Evolutionary conservation across 2,113 vertebrate genomes (phyloP).

Genomic region (Rhabdomys dilectus): DNA sequence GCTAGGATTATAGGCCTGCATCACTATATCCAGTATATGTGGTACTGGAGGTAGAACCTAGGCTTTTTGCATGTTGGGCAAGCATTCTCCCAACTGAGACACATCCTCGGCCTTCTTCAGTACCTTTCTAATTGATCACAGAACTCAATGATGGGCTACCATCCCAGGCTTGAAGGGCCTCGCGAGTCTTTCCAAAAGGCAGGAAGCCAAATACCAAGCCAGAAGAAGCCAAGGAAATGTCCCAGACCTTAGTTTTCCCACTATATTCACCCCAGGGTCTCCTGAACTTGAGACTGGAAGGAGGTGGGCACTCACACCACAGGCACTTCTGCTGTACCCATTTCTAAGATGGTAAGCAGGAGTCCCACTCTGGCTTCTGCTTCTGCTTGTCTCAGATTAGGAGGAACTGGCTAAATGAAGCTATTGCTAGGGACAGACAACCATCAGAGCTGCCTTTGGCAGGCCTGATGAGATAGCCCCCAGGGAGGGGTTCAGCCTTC

Average conservation of each 20-base stretch:
- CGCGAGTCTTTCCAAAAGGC: background rate
- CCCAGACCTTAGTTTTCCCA: background rate
- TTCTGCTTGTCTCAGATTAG: background rate
- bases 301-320: background rate
- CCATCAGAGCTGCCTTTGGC: background rate
- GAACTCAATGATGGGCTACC: background rate
- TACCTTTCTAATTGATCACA: background rate
- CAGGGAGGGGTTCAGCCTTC: background rate
- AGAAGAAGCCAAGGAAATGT: background rate
- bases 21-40: too few species aligned
- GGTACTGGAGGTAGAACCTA: background rate
- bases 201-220: background rate
- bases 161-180: accelerated
- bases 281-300: background rate
- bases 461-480: background rate
- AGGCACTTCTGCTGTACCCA: background rate
- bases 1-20: background rate
- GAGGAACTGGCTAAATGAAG: background rate
- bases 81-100: background rate
- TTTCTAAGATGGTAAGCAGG: background rate
- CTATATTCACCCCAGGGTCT: background rate
- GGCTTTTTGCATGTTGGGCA: too few species aligned
- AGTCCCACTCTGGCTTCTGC: background rate
- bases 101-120: background rate
- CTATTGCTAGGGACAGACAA: background rate